Percentiles rank a stretch among this genome's conserved stretches.
phyloP scores from a whole-genome alignment of 2,797 vertebrate species.

The Oreonectes daqikongensis region DNA sequence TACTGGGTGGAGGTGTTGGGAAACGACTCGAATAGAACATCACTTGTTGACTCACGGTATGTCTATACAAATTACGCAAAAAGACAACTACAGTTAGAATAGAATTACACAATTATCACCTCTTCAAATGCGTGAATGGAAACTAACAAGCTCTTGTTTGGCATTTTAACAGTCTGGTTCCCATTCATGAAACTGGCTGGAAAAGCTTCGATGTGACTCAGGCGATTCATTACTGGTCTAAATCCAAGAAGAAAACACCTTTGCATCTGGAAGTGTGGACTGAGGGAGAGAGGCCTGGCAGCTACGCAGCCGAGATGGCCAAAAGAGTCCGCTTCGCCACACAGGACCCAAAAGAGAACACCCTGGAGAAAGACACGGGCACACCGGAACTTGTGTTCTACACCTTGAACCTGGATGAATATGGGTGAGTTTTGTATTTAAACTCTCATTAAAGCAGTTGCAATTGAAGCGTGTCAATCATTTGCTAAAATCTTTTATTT shows the following conservation, averaged over 20 bases:
- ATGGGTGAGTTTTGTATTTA: conserved; percentile 71
- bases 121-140: not conserved
- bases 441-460: not conserved
- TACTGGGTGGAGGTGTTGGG: conserved; percentile 78
- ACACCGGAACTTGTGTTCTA: conserved; percentile 81
- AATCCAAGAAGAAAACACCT: conserved; percentile 61
- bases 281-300: conserved; percentile 78
- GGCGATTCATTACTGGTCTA: conserved; percentile 82
- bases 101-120: not conserved
- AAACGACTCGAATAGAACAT: conserved; percentile 79
- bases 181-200: conserved; percentile 79
- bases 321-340: conserved; percentile 73
- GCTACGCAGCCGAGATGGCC: conserved; percentile 74
- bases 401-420: conserved; percentile 78
- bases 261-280: conserved; percentile 81
- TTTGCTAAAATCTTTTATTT: not conserved
- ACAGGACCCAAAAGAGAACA: conserved; percentile 62
- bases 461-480: not conserved
- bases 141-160: not conserved
- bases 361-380: conserved; percentile 64
- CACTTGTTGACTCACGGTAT: conserved; percentile 84
- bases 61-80: conserved; percentile 7
- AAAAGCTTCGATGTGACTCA: conserved; percentile 84
- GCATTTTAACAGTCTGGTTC: conserved; percentile 73
- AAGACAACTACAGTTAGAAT: not conserved